Evolutionary conservation across 2,797 vertebrate species (phyloP), one percentile per base, ranked within the genome.

Genomic region (Podarcis lilfordi): DNA sequence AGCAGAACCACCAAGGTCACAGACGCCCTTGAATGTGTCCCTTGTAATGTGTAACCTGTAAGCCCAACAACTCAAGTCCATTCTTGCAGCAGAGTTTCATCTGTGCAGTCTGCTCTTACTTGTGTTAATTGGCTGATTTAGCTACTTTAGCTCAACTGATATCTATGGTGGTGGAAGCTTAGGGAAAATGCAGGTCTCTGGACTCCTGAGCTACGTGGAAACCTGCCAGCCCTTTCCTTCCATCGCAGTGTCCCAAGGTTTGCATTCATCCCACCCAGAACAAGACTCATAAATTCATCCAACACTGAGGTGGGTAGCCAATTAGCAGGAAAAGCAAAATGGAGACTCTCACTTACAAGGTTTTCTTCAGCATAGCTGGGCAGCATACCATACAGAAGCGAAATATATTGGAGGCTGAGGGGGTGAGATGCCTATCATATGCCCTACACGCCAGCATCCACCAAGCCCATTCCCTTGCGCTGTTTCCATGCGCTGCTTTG

Each of bases 181-280:
- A 5, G 37, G 86, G 88, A 84, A 93, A 93, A 92, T 61, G 64
- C 88, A 80, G 25, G 88, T 94, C 92, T 93, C 86, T 85, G 92
- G 92, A 84, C 93, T 91, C 95, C 80, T 93, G 95, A 96, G 94
- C 92, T 95, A 92, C 89, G 82, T 92, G 96, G 96, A 94, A 75
- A 59, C 0, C 0, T 0, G 93, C 92, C 96, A 96, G 85, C 0
- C 1, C 86, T 90, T 94, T 94, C 86, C 88, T 45, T 45, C 45
- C 9, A 92, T 83, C 82, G 37, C 82, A 88, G 86, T 19, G 13
- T 82, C 80, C 72, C 90, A 92, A 8, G 89, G 37, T 93, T 91
- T 66, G 55, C 91, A 15, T 25, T 43, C 83, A 1, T 76, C 92
- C 89, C 91, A 84, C 92, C 95, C 90, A 29, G 84, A 84, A 75